Evolutionary conservation across 1,140 invertebrate species (phyloP).

Genomic region (Listronotus bonariensis): DNA sequence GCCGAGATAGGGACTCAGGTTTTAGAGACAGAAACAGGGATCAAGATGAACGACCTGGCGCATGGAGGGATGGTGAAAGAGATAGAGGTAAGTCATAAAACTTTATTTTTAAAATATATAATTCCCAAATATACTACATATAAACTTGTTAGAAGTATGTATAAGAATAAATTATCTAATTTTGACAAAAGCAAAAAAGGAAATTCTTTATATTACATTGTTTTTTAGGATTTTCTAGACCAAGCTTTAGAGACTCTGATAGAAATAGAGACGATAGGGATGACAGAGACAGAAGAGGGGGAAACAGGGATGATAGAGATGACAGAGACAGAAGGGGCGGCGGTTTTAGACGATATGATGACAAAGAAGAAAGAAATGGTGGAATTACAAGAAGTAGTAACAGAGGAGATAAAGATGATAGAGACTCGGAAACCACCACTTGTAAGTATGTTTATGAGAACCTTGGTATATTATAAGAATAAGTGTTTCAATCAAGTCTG

Average conservation of each 20-base stretch:
- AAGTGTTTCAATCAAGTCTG: too few species aligned
- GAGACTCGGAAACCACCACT: constrained; percentile 17
- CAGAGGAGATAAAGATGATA: constrained; percentile 49
- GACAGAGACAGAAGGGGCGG: constrained; percentile 53
- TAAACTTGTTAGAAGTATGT: background rate
- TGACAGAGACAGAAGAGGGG: constrained; percentile 51
- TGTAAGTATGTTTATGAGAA: constrained; percentile 14
- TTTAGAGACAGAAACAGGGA: constrained; percentile 39
- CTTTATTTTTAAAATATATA: background rate
- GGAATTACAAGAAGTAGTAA: constrained; percentile 53
- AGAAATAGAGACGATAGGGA: constrained; percentile 37
- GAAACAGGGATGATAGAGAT: constrained; percentile 54
- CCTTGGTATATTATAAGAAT: too few species aligned
- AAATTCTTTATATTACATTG: too few species aligned
- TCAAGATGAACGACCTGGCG: constrained; percentile 37
- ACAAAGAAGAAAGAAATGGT: constrained; percentile 52
- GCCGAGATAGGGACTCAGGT: constrained; percentile 48
- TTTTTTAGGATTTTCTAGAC: constrained; percentile 16
- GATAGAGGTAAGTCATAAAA: constrained; percentile 31
- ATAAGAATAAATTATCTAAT: background rate
- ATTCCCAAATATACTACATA: background rate
- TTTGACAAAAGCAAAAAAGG: too few species aligned
- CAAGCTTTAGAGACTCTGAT: constrained; percentile 44
- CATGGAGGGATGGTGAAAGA: constrained; percentile 47
- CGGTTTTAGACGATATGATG: constrained; percentile 48